Evolutionary conservation across 1,140 invertebrate genomes (phyloP).

Genomic region (Drosophila pseudoananassae): DNA sequence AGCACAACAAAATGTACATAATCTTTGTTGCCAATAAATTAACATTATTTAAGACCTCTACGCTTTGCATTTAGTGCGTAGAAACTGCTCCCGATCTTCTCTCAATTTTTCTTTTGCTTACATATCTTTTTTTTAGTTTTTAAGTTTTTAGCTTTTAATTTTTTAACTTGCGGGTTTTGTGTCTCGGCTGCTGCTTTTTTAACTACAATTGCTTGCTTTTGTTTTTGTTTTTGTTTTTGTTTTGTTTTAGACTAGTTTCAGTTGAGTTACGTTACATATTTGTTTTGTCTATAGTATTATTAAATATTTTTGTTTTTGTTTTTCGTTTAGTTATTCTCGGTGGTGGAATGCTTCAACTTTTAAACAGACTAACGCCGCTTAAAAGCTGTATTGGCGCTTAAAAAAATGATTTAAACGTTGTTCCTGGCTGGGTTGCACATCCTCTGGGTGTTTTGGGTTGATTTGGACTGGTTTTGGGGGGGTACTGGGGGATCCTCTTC

Average conservation of each 20-base stretch:
- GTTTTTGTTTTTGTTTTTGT: constrained; percentile 24
- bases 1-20: constrained; percentile 54
- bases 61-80: constrained; percentile 33
- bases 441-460: constrained; percentile 10
- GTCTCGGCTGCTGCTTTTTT: constrained; percentile 49
- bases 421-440: constrained; percentile 33
- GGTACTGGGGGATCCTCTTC: constrained; percentile 1
- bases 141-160: constrained; percentile 5
- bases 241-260: constrained; percentile 74
- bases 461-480: constrained; percentile 1
- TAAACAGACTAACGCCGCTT: constrained; percentile 35
- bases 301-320: constrained; percentile 46
- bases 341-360: constrained; percentile 76
- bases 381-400: constrained; percentile 55
- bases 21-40: constrained; percentile 46
- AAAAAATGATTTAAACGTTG: constrained; percentile 61
- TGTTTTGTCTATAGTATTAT: constrained; percentile 48
- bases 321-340: constrained; percentile 61
- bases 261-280: constrained; percentile 76
- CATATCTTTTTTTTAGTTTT: constrained; percentile 14
- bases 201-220: constrained; percentile 42
- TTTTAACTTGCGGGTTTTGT: constrained; percentile 39
- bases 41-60: constrained; percentile 22
- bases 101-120: not conserved
- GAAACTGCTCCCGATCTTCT: constrained; percentile 8